A percentile compares a stretch with the other conserved stretches of the same genome.
phyloP scores from a whole-genome alignment of 2,888 invertebrate species.

The Pantelozetes paolii region DNA sequence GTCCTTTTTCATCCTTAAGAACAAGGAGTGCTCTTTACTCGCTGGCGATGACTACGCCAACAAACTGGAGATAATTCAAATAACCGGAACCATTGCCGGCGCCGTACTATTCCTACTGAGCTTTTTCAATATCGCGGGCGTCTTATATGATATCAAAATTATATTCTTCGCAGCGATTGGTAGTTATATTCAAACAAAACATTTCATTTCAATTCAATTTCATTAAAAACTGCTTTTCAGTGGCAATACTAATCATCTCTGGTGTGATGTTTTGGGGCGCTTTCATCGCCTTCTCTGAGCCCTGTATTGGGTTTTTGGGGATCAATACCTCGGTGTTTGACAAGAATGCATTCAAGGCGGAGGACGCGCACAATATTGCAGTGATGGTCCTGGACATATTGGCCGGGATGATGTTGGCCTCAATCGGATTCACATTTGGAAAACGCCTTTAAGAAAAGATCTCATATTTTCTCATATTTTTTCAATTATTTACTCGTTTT shows the following conservation, averaged over 20 bases:
- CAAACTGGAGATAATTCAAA: constrained; percentile 40
- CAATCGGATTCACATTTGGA: constrained; percentile 40
- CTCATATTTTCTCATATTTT: not conserved
- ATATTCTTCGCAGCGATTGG: constrained; percentile 36
- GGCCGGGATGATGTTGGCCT: constrained; percentile 35
- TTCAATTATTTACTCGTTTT: not conserved
- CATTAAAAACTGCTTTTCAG: not conserved
- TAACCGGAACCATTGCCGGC: constrained; percentile 36
- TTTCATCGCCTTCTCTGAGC: constrained; percentile 41
- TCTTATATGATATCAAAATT: constrained; percentile 42
- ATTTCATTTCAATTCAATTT: not conserved
- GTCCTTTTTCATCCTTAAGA: constrained; percentile 34
- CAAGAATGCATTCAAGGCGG: constrained; percentile 39
- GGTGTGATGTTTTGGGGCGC: constrained; percentile 42
- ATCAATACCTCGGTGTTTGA: constrained; percentile 30
- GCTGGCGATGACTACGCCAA: constrained; percentile 29
- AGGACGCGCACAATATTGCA: constrained; percentile 40
- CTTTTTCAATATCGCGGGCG: constrained; percentile 41
- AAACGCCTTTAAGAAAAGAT: constrained; percentile 41
- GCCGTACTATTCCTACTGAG: constrained; percentile 35
- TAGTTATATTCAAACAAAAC: not conserved
- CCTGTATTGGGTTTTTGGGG: constrained; percentile 34
- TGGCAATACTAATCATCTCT: constrained; percentile 34
- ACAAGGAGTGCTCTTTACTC: constrained; percentile 18
- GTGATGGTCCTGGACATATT: constrained; percentile 38